Evolutionary conservation across 2,888 invertebrate genomes (phyloP), one percentile per base, ranked within the genome.

Genomic region (Cecidostiba fungosa): DNA sequence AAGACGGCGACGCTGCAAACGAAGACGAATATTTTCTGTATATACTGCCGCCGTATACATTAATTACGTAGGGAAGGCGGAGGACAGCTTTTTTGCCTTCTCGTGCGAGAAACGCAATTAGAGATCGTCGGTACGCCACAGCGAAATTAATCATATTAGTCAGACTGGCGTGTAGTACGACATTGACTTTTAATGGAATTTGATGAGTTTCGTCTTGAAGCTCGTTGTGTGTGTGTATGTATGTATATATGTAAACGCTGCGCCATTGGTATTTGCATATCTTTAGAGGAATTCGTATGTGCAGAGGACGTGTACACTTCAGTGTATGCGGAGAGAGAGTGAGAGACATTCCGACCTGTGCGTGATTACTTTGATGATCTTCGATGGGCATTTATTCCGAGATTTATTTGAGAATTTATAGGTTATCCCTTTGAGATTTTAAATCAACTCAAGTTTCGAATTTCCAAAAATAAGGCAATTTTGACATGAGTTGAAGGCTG

Each of bases 161-260:
- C 54, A n/a, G 54, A 54, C 1, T 16, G n/a, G 8, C 8, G 23
- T 8, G 54, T 54, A 10, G n/a, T 19, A n/a, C 54, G 54, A 5
- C 26, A 62, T 62, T 62, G 62, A 66, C 66, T 66, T 66, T 66
- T 66, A 29, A 66, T 66, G 66, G 16, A 66, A 66, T 66, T 66
- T 66, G 29, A 66, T 29, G 66, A 66, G 66, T n/a, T 66, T 66
- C 66, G 29, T 66, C 29, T 66, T 29, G 26, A 12, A 23, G 62
- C 14, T n/a, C 8, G n/a, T n/a, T 12, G 62, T 3, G 14, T 1
- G 29, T 14, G 62, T 10, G n/a, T n/a, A 19, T 23, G 2, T 23
- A 0, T 66, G 29, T 29, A 10, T 62, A 62, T 62, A 26, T 14
- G 29, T 16, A 29, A 26, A 66, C 66, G 3, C 29, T 8, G 26